These are phyloP conservation scores for Acanthurus lineatus DNA, from an alignment of 2,797 vertebrate genomes.

Conservation along the genomic window DNA sequence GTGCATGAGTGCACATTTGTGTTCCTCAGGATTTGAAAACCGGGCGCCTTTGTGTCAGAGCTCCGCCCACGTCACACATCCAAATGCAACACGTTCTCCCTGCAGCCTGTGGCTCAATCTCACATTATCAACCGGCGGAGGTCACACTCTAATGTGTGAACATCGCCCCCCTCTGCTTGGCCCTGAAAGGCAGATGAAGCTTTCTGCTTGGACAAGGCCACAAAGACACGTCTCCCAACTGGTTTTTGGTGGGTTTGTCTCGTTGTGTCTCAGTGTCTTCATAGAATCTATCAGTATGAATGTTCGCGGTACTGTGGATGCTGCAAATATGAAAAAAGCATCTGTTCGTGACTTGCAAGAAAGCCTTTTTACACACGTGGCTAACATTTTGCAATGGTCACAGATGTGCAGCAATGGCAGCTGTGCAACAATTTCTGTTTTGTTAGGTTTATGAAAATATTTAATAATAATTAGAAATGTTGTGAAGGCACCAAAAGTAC, in stretches of 20 bases:
- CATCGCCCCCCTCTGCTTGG: constrained; percentile 34
- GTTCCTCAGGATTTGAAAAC: constrained; percentile 13
- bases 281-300: background rate
- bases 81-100: constrained; percentile 52
- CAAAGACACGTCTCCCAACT: constrained; percentile 36
- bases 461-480: too few species aligned
- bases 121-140: constrained; percentile 74
- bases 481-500: too few species aligned
- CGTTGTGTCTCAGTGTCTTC: background rate
- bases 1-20: constrained; percentile 4
- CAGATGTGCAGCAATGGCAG: too few species aligned
- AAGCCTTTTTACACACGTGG: too few species aligned
- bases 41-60: constrained; percentile 25
- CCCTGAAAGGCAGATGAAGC: constrained; percentile 61
- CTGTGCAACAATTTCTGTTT: too few species aligned
- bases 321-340: background rate
- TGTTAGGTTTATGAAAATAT: too few species aligned
- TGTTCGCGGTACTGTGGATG: constrained; percentile 4
- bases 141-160: constrained; percentile 79
- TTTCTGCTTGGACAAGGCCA: constrained; percentile 42
- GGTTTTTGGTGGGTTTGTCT: constrained; percentile 8
- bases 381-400: too few species aligned
- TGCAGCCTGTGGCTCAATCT: constrained; percentile 64
- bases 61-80: constrained; percentile 8
- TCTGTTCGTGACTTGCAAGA: too few species aligned